phyloP scores from a whole-genome alignment of 1,140 invertebrate genomes.

The Chlorops oryzae region DNA sequence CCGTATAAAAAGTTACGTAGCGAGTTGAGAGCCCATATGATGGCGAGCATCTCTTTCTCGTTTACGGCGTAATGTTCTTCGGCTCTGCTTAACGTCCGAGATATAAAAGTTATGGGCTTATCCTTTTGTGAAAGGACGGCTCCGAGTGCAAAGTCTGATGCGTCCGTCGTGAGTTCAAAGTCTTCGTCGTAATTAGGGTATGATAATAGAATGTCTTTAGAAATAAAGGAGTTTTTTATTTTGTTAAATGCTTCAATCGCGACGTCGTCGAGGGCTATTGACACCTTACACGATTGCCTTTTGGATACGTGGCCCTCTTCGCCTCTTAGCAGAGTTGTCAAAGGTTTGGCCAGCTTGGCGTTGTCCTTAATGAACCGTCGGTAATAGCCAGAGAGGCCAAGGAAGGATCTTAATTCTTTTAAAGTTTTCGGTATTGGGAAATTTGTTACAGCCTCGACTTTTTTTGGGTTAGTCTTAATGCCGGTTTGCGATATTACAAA shows the following conservation, averaged over 20 bases:
- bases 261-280: constrained; percentile 17
- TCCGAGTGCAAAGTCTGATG: constrained; percentile 1
- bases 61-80: constrained; percentile 18
- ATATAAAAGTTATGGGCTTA: constrained; percentile 3
- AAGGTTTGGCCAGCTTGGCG: constrained; percentile 26
- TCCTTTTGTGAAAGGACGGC: not conserved
- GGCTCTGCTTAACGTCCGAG: constrained; percentile 11
- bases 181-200: constrained; percentile 4
- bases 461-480: constrained; percentile 16
- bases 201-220: constrained; percentile 25
- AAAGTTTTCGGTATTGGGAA: constrained; percentile 28
- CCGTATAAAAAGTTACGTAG: constrained; percentile 49
- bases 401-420: constrained; percentile 20
- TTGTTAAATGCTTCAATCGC: constrained; percentile 25
- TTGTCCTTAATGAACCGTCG: constrained; percentile 36
- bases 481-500: constrained; percentile 21
- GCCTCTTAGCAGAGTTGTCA: constrained; percentile 16
- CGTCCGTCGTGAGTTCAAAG: constrained; percentile 8
- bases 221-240: constrained; percentile 24
- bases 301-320: constrained; percentile 4
- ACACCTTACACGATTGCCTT: not conserved
- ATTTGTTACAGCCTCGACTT: constrained; percentile 19
- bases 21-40: constrained; percentile 48
- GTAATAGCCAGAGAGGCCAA: constrained; percentile 32
- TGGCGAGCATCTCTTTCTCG: constrained; percentile 45